phyloP scores from a whole-genome alignment of 2,888 invertebrate genomes.

The Lacanobia oleracea region DNA sequence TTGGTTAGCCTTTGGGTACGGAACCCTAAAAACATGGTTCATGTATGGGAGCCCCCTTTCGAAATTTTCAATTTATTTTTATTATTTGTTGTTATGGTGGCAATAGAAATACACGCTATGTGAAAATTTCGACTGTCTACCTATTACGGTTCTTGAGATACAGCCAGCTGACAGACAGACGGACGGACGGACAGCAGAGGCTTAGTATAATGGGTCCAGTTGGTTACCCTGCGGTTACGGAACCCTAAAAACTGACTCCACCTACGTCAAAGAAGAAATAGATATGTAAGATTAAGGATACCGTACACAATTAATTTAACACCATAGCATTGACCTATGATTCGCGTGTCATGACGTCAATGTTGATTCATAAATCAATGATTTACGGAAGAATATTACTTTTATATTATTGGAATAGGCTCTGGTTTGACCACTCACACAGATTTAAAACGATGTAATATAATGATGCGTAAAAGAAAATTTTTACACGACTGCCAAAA shows the following conservation, averaged over 20 bases:
- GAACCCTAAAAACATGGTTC: no score
- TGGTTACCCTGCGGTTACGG: no score
- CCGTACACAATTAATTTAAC: background rate
- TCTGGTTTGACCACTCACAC: background rate
- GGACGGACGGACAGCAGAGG: no score
- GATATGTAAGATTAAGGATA: background rate
- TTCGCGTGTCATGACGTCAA: background rate
- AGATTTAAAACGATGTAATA: background rate
- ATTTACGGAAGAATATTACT: background rate
- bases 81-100: no score
- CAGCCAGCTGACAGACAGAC: no score
- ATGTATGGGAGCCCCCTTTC: no score
- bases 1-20: no score
- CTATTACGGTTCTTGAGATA: no score
- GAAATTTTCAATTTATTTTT: no score
- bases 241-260: background rate
- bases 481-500: background rate
- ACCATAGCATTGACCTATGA: background rate
- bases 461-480: background rate
- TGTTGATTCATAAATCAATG: background rate
- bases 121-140: no score
- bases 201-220: no score
- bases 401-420: background rate
- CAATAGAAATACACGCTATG: no score
- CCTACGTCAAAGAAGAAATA: background rate